phyloP scores from a whole-genome alignment of 2,888 invertebrate species.

The Agrypnus murinus region DNA sequence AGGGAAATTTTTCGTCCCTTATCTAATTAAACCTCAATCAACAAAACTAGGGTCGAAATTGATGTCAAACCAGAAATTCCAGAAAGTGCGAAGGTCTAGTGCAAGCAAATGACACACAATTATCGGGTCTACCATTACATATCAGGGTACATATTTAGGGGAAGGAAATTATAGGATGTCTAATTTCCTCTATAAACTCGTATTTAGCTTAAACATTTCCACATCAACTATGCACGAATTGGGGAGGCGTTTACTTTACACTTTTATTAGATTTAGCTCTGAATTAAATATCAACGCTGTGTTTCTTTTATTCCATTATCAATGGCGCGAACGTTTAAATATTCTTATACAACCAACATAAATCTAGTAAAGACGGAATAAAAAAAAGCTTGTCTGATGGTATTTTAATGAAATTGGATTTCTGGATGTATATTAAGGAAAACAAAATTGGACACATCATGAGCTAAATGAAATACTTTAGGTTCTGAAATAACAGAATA shows the following conservation, averaged over 20 bases:
- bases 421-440: constrained; percentile 3
- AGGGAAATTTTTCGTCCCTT: background rate
- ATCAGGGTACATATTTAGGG: no score
- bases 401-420: constrained; percentile 14
- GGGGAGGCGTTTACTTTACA: no score
- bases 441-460: constrained; percentile 1
- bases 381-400: background rate
- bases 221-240: no score
- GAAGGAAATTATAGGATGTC: no score
- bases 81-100: constrained; percentile 20
- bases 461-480: constrained; percentile 2
- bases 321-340: no score
- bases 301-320: no score
- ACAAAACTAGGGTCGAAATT: background rate
- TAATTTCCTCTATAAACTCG: no score
- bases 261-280: no score
- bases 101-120: constrained; percentile 23
- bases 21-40: background rate
- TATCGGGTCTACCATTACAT: constrained; percentile 16
- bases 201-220: no score
- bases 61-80: background rate
- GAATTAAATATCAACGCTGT: no score
- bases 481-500: background rate
- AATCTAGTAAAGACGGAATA: constrained; percentile 7
- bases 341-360: background rate